Conservation (phyloP, 2,888 invertebrate species). For the Heliconius sara region DNA sequence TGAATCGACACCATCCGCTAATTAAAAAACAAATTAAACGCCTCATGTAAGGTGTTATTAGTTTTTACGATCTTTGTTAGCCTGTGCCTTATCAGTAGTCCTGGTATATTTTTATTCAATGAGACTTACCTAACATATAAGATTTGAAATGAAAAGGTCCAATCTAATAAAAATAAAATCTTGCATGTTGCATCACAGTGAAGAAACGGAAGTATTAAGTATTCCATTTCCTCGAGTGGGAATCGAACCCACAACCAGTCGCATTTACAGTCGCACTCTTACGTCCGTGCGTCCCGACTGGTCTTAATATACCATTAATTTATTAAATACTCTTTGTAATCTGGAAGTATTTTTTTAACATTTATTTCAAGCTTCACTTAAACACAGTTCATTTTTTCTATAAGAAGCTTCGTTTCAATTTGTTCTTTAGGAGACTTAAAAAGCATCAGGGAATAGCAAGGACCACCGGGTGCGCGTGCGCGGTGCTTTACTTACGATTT, state of each 20-base stretch:
- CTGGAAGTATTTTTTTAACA: background rate
- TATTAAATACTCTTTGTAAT: background rate
- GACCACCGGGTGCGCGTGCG: constrained; percentile 74
- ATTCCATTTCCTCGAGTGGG: too few relatives aligned
- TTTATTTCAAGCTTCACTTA: background rate
- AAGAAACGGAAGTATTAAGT: too few relatives aligned
- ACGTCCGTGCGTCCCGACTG: background rate
- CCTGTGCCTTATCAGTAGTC: constrained; percentile 45
- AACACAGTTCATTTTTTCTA: background rate
- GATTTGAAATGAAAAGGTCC: background rate
- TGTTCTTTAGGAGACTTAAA: constrained; percentile 26
- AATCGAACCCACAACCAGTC: too few relatives aligned
- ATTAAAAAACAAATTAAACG: constrained; percentile 77
- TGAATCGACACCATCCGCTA: constrained; percentile 53
- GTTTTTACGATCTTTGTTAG: constrained; percentile 74
- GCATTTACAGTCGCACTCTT: too few relatives aligned
- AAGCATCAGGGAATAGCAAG: constrained; percentile 49
- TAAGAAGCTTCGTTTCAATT: background rate
- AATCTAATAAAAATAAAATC: background rate
- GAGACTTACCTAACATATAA: background rate
- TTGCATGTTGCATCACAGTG: too few relatives aligned
- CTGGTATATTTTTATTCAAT: background rate
- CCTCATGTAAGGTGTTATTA: constrained; percentile 71
- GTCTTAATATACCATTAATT: background rate
- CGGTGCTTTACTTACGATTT: constrained; percentile 83